These are phyloP conservation scores for Apeltes quadracus DNA, from an alignment of 2,113 vertebrate species.

Conservation along the genomic window DNA sequence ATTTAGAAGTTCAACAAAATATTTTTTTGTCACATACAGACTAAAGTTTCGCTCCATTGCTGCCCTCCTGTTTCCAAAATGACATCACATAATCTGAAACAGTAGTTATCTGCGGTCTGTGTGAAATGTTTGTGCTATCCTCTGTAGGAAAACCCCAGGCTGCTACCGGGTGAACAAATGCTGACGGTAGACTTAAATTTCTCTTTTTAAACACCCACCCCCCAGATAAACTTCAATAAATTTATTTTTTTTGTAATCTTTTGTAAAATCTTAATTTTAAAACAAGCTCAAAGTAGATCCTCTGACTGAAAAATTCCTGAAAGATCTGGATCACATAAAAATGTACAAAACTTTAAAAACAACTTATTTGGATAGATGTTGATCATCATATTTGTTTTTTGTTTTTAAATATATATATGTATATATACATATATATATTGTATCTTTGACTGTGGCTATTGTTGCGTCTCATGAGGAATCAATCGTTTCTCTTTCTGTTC, in stretches of 20 bases:
- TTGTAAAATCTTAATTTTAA: slow-evolving; percentile 82
- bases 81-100: slow-evolving; percentile 80
- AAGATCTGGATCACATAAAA: slow-evolving; percentile 96
- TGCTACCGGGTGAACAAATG: slow-evolving; percentile 58
- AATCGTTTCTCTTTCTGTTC: slow-evolving; percentile 16
- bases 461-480: slow-evolving; percentile 55
- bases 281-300: slow-evolving; percentile 86
- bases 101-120: slow-evolving; percentile 60
- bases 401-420: slow-evolving; percentile 67
- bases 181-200: slow-evolving; percentile 69
- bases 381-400: slow-evolving; percentile 79
- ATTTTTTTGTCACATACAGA: slow-evolving; percentile 41
- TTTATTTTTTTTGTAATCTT: slow-evolving; percentile 64
- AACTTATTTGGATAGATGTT: slow-evolving; percentile 74
- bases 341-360: slow-evolving; percentile 88
- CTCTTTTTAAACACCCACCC: slow-evolving; percentile 64
- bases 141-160: slow-evolving; percentile 77
- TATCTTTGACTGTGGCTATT: slow-evolving; percentile 63
- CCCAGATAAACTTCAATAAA: slow-evolving; percentile 80
- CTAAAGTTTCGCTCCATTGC: slow-evolving; percentile 26
- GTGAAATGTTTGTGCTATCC: slow-evolving; percentile 81
- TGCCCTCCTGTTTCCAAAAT: slow-evolving; percentile 53
- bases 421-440: slow-evolving; percentile 61
- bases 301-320: slow-evolving; percentile 95
- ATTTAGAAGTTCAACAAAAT: slow-evolving; percentile 44